Evolutionary conservation across 2,797 vertebrate species (phyloP).

Genomic region (Anisognathus igniventris): DNA sequence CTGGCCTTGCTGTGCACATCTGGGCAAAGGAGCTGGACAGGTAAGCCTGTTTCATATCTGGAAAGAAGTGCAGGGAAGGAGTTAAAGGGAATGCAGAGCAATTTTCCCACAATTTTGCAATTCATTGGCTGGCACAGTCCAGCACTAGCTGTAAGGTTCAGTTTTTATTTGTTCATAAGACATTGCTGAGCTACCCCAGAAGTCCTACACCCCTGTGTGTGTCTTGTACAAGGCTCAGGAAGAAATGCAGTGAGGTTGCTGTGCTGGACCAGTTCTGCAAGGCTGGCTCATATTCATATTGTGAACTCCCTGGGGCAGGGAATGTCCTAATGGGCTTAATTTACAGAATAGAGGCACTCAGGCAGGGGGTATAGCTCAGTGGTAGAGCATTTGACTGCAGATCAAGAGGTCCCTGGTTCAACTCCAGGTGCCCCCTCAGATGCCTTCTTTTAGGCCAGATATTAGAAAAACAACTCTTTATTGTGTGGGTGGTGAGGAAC

Average conservation of each 20-base stretch:
- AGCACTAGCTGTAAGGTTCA: not conserved
- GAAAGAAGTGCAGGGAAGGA: not conserved
- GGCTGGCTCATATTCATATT: not conserved
- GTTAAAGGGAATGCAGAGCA: not conserved
- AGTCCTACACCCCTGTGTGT: fast-evolving
- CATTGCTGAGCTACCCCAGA: not conserved
- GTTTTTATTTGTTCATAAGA: not conserved
- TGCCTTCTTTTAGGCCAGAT: fast-evolving
- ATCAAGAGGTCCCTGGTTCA: constrained; percentile 63
- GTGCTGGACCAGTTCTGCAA: not conserved
- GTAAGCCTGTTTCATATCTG: not conserved
- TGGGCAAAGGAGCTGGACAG: not conserved
- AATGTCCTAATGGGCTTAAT: not conserved
- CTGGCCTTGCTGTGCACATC: not conserved
- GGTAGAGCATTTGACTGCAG: constrained; percentile 70
- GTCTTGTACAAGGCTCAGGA: not conserved
- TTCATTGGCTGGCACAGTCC: not conserved
- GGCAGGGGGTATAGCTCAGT: constrained; percentile 60
- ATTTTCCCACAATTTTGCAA: not conserved
- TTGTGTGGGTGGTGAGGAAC: too few relatives aligned
- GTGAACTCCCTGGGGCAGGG: not conserved
- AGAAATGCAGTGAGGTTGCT: not conserved
- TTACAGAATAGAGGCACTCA: fast-evolving
- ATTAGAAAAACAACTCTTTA: not conserved
- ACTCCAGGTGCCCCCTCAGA: not conserved